A percentile compares a stretch with the other conserved stretches of the same genome.
Evolutionary conservation across 2,113 vertebrate species (phyloP).

Genomic region (Camelus dromedarius): DNA sequence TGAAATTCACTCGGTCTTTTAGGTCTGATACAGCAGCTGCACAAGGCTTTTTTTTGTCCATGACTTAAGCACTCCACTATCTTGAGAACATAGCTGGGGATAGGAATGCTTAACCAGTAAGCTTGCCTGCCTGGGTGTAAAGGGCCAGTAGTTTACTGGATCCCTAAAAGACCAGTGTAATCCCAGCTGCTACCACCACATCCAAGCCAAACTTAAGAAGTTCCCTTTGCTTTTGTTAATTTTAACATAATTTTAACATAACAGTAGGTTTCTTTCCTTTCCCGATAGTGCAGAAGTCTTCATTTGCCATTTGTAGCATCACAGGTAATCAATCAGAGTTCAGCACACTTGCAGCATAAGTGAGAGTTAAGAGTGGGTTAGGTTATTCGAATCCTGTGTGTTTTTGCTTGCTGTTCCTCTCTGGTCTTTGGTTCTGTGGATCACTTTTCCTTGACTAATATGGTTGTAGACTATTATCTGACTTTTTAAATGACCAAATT

Average conservation of each 20-base stretch:
- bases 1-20: neutral
- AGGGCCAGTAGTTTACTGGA: neutral
- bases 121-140: neutral
- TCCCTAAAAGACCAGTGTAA: neutral
- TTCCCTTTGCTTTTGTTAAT: conserved; percentile 40
- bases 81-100: neutral
- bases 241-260: conserved; percentile 27
- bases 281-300: neutral
- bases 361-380: neutral
- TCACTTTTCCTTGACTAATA: neutral
- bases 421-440: neutral
- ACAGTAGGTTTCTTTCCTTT: neutral
- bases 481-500: conserved; percentile 45
- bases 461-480: neutral
- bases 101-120: neutral
- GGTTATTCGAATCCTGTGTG: neutral
- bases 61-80: neutral
- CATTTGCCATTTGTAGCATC: neutral
- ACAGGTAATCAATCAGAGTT: neutral
- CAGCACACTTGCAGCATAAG: neutral
- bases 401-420: neutral
- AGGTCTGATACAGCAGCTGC: neutral
- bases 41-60: neutral
- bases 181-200: neutral
- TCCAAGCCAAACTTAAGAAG: neutral